These are phyloP conservation scores for Drosophila auraria DNA, from an alignment of 1,140 invertebrate genomes.

Conservation along the genomic window DNA sequence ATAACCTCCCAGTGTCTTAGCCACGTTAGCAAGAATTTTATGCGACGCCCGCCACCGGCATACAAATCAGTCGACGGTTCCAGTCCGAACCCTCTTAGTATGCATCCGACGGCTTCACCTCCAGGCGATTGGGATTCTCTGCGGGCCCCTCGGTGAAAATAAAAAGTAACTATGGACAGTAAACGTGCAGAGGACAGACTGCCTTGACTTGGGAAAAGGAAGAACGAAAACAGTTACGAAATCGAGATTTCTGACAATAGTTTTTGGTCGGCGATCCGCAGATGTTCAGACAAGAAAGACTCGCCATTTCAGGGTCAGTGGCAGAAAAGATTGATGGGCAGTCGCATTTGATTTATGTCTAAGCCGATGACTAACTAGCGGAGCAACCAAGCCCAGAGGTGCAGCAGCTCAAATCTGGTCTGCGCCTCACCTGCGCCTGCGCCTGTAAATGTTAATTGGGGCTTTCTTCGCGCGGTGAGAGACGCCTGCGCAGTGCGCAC, in stretches of 20 bases:
- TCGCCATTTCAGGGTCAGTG: conserved; percentile 55
- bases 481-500: conserved; percentile 31
- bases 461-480: conserved; percentile 67
- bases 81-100: conserved; percentile 42
- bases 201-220: conserved; percentile 1
- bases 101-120: conserved; percentile 42
- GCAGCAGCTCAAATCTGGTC: conserved; percentile 16
- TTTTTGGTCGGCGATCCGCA: conserved; percentile 12
- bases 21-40: conserved; percentile 80
- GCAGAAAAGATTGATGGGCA: conserved; percentile 55
- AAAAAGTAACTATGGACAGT: conserved; percentile 63
- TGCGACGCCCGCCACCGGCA: conserved; percentile 51
- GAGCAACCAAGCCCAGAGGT: conserved; percentile 38
- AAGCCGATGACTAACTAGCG: conserved; percentile 52
- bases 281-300: conserved; percentile 30
- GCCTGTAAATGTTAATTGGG: conserved; percentile 69
- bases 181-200: conserved; percentile 37
- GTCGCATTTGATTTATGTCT: conserved; percentile 43
- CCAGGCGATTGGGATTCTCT: conserved; percentile 62
- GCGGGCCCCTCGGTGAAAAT: conserved; percentile 68
- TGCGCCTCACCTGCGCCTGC: conserved; percentile 39
- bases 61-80: conserved; percentile 42
- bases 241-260: conserved; percentile 63
- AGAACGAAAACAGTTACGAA: conserved; percentile 67
- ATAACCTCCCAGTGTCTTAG: conserved; percentile 75